phyloP scores from a whole-genome alignment of 2,888 invertebrate species.

The Caenorhabditis auriculariae region DNA sequence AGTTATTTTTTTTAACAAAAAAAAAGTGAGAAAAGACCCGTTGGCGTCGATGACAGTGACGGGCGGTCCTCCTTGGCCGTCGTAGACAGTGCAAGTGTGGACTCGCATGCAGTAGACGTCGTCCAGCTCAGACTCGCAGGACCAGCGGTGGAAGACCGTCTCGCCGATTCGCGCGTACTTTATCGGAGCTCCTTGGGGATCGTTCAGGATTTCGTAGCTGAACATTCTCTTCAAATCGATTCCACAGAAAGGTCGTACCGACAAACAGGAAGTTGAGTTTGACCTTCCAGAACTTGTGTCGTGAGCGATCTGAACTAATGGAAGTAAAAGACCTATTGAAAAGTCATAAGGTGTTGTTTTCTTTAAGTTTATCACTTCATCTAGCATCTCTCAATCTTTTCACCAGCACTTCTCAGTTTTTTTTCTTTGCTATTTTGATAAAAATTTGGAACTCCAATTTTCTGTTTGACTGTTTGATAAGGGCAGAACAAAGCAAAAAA shows the following conservation, averaged over 20 bases:
- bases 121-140: slow-evolving; percentile 42
- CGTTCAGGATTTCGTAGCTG: slow-evolving; percentile 58
- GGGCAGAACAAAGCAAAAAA: too few relatives aligned
- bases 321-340: too few relatives aligned
- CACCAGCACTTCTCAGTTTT: too few relatives aligned
- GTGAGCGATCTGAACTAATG: slow-evolving; percentile 43
- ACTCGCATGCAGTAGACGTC: slow-evolving; percentile 62
- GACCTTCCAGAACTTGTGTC: slow-evolving; percentile 46
- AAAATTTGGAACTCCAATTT: too few relatives aligned
- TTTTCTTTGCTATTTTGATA: too few relatives aligned
- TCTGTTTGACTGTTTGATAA: too few relatives aligned
- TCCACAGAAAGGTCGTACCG: slow-evolving; percentile 13
- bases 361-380: too few relatives aligned
- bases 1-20: too few relatives aligned
- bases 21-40: slow-evolving; percentile 34
- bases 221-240: not conserved
- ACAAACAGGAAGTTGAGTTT: slow-evolving; percentile 54
- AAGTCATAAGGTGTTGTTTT: too few relatives aligned
- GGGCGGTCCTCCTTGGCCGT: slow-evolving; percentile 61
- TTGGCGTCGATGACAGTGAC: slow-evolving; percentile 59
- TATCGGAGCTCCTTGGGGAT: slow-evolving; percentile 52
- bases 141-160: slow-evolving; percentile 56
- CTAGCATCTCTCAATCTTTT: too few relatives aligned
- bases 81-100: slow-evolving; percentile 59
- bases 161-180: slow-evolving; percentile 61